Evolutionary conservation across 2,113 vertebrate genomes (phyloP).

Genomic region (Sinocyclocheilus maitianheensis): DNA sequence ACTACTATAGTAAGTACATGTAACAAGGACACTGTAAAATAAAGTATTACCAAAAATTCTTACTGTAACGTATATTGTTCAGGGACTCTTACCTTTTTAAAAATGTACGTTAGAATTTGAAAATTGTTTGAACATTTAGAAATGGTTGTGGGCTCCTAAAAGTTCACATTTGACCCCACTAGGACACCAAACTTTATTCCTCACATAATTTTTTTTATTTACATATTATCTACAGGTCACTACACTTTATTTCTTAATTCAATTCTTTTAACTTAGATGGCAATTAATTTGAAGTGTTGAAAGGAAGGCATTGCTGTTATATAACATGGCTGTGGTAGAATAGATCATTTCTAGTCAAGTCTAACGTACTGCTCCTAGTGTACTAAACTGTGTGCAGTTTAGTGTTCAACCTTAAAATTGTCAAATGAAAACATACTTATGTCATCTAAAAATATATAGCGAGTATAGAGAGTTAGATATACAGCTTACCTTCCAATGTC

Average conservation of each 20-base stretch:
- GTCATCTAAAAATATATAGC: neutral
- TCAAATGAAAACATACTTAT: neutral
- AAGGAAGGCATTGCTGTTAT: neutral
- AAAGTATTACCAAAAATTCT: neutral
- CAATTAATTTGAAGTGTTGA: neutral
- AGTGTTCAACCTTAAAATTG: neutral
- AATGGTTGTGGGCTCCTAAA: neutral
- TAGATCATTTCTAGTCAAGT: neutral
- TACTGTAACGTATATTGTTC: neutral
- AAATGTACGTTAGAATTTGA: neutral
- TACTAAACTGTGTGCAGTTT: neutral
- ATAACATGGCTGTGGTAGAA: neutral
- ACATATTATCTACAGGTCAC: neutral
- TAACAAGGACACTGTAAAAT: neutral
- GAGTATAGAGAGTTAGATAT: neutral
- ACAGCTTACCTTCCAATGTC: conserved; percentile 9
- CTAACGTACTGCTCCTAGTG: neutral
- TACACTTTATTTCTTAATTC: neutral
- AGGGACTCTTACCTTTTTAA: neutral
- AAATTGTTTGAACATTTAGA: neutral
- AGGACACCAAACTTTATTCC: neutral
- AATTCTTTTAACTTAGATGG: neutral
- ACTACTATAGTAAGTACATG: neutral
- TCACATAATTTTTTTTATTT: neutral
- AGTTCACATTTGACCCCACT: neutral